These are phyloP conservation scores for Drosophila sulfurigaster DNA, from an alignment of 1,140 invertebrate genomes.

Conservation along the genomic window DNA sequence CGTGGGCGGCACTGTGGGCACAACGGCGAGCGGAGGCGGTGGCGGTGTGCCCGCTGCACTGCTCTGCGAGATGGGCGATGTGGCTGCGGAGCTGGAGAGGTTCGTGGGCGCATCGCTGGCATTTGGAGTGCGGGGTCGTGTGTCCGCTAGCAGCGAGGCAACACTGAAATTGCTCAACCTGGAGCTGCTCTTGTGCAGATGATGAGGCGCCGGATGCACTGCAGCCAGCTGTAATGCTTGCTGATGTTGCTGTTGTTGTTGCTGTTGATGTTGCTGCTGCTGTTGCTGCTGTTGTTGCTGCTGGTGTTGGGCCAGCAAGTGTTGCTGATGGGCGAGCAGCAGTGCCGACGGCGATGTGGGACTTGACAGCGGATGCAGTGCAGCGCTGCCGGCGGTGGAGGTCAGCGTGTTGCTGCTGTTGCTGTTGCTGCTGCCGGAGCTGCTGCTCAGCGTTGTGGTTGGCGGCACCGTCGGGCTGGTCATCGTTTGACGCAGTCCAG, in stretches of 20 bases:
- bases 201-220: slow-evolving; percentile 71
- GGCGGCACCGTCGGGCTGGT: slow-evolving; percentile 85
- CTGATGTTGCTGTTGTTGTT: slow-evolving; percentile 66
- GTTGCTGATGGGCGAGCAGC: slow-evolving; percentile 86
- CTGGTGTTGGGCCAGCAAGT: slow-evolving; percentile 71
- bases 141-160: slow-evolving; percentile 89
- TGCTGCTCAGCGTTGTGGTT: slow-evolving; percentile 58
- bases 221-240: slow-evolving; percentile 69
- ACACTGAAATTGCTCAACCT: slow-evolving; percentile 89
- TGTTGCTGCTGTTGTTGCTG: slow-evolving; percentile 78
- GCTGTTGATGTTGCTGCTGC: slow-evolving; percentile 61
- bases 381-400: slow-evolving; percentile 34
- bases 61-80: slow-evolving; percentile 70
- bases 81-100: slow-evolving; percentile 74
- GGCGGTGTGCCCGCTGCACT: slow-evolving; percentile 59
- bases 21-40: slow-evolving; percentile 60
- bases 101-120: slow-evolving; percentile 84
- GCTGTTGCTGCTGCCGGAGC: slow-evolving; percentile 57
- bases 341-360: slow-evolving; percentile 86
- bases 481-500: slow-evolving; percentile 84
- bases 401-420: slow-evolving; percentile 44
- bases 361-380: slow-evolving; percentile 63
- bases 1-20: slow-evolving; percentile 44
- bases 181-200: slow-evolving; percentile 85
- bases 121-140: slow-evolving; percentile 85